Base-by-base conservation (phyloP, 2,113 vertebrate genomes). In the Zosterops japonicus region DNA sequence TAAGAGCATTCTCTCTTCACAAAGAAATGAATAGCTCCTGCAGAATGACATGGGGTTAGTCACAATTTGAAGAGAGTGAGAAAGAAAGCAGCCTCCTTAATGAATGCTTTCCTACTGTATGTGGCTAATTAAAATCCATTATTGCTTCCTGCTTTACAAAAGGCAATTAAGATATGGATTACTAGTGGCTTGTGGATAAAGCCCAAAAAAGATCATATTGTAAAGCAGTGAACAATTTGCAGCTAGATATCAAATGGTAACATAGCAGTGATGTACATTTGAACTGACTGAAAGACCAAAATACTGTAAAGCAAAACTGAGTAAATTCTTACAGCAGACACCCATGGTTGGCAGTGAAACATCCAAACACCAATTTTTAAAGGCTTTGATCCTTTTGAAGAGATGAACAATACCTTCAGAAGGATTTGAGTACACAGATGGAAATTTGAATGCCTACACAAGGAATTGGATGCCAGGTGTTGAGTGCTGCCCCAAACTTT, bases 91-190 rank as follows among this genome's bases (percentile, higher is more conserved):
- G 8, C 42, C 39, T 70, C 50, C 46, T 50, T 16, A 91, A 91
- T 57, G 27, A 79, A 70, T 0, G 2, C 19, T 46, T 78, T 50
- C 35, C 39, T 89, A 28, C 35, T 53, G 4, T 20, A 39, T 39
- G 19, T 25, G 24, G 21, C 49, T 95, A 89, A 94, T 94, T 83
- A 85, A 93, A 95, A 87, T 80, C 64, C 56, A 65, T 90, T 75
- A 71, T 27, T 76, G 39, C 27, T 87, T 96, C 60, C 52, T 94
- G 36, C 44, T 87, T 68, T 79, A 28, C 31, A 52, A 83, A 90
- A 89, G 92, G 50, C 27, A 60, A 33, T 69, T 76, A 41, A 68
- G 47, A 28, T 55, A 52, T 14, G 55, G 63, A 63, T 86, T 70
- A 19, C 15, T 77, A 24, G 35, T 91, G 35, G 35, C 5, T 78